These are phyloP conservation scores for Synanthedon vespiformis DNA, from an alignment of 2,888 invertebrate genomes.

Conservation along the genomic window DNA sequence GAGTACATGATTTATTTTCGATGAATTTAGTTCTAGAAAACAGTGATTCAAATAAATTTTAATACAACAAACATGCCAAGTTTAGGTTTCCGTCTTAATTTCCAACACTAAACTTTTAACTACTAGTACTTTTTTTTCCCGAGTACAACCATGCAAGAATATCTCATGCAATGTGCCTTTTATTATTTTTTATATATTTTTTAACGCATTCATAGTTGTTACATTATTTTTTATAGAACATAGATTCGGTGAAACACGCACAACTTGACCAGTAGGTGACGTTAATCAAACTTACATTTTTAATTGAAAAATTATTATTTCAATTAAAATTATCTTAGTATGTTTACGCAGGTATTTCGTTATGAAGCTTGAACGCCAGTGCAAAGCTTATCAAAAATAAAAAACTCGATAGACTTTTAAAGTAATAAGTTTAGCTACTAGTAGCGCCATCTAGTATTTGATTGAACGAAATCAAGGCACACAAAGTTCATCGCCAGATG, in stretches of 20 bases:
- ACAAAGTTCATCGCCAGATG: slow-evolving; percentile 51
- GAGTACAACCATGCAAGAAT: neutral
- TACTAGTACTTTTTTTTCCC: slow-evolving; percentile 4
- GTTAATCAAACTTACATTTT: too few relatives aligned
- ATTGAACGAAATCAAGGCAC: slow-evolving; percentile 26
- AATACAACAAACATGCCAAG: too few relatives aligned
- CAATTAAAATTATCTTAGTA: neutral
- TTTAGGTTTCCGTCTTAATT: too few relatives aligned
- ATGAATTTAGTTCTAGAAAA: too few relatives aligned
- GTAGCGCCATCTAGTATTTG: slow-evolving; percentile 42
- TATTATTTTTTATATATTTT: too few relatives aligned
- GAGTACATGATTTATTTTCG: too few relatives aligned
- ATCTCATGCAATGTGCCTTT: too few relatives aligned
- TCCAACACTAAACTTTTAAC: slow-evolving; percentile 2
- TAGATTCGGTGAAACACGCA: too few relatives aligned
- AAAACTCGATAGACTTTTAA: neutral
- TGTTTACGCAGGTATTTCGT: neutral
- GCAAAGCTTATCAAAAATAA: slow-evolving; percentile 14
- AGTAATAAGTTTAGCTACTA: slow-evolving; percentile 11
- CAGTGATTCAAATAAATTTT: too few relatives aligned
- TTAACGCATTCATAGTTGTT: too few relatives aligned
- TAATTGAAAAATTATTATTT: neutral
- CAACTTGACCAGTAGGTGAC: too few relatives aligned
- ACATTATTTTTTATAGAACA: too few relatives aligned
- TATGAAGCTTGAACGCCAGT: slow-evolving; percentile 15